Evolutionary conservation across 2,797 vertebrate genomes (phyloP).

Genomic region (Pseudomugil gertrudae): DNA sequence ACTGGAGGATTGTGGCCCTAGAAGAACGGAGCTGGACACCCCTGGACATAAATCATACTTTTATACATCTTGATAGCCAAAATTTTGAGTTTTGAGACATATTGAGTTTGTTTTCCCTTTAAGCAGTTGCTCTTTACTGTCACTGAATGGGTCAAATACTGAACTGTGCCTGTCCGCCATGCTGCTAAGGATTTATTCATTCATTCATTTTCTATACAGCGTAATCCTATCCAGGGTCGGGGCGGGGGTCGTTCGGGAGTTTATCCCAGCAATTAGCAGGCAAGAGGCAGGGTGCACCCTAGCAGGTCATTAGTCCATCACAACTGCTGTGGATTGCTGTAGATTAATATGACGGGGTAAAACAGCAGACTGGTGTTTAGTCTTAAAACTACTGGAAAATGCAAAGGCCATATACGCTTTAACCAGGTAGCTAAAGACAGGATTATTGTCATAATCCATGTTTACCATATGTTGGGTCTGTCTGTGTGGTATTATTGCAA

Average conservation of each 20-base stretch:
- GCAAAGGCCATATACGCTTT: constrained; percentile 8
- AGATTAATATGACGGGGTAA: constrained; percentile 12
- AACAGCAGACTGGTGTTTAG: constrained; percentile 17
- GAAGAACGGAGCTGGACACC: too few relatives aligned
- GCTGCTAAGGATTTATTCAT: not conserved
- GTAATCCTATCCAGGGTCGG: too few relatives aligned
- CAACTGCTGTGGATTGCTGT: not conserved
- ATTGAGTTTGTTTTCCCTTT: not conserved
- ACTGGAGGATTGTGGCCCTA: too few relatives aligned
- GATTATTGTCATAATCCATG: constrained; percentile 38
- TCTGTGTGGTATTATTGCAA: constrained; percentile 24
- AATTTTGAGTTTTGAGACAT: too few relatives aligned
- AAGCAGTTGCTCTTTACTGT: not conserved
- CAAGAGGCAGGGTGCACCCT: too few relatives aligned
- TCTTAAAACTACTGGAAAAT: constrained; percentile 6
- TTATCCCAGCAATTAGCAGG: too few relatives aligned
- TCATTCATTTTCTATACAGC: too few relatives aligned
- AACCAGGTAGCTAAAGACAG: constrained; percentile 44
- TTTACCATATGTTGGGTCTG: constrained; percentile 35
- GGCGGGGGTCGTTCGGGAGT: too few relatives aligned
- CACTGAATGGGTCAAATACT: not conserved
- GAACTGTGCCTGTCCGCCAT: not conserved
- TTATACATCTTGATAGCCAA: not conserved
- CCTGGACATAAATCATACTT: not conserved
- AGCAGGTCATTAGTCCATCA: too few relatives aligned